Percentiles rank a stretch among this genome's conserved stretches.
phyloP scores from a whole-genome alignment of 2,888 invertebrate genomes.

The Metacarcinus magister region DNA sequence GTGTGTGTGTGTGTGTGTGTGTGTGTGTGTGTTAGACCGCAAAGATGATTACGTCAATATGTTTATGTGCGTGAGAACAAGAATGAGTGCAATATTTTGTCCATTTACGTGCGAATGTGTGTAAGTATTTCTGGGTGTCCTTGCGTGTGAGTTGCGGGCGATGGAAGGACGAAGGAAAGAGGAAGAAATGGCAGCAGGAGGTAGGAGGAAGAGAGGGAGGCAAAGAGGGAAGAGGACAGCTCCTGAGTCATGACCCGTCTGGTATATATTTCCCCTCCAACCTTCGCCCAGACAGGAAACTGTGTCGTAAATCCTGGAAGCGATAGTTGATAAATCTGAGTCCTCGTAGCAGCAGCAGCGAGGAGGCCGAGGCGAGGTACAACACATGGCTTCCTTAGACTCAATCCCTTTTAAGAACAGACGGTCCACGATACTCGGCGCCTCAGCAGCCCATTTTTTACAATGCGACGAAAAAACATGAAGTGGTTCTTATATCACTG shows the following conservation, averaged over 20 bases:
- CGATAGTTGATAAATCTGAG: constrained; percentile 21
- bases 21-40: too few relatives aligned
- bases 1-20: too few relatives aligned
- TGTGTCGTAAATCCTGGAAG: background rate
- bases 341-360: background rate
- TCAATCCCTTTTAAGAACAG: background rate
- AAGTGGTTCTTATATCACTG: background rate
- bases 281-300: background rate
- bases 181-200: too few relatives aligned
- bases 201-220: background rate
- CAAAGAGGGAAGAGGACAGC: background rate
- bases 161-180: too few relatives aligned
- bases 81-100: background rate
- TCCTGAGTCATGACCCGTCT: constrained; percentile 22
- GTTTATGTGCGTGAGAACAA: background rate
- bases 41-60: background rate
- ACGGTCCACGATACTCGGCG: background rate
- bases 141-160: background rate
- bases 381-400: background rate
- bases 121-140: background rate
- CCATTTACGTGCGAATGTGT: background rate
- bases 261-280: constrained; percentile 29
- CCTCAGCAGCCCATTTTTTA: background rate
- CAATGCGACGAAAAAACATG: background rate
- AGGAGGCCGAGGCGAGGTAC: background rate